Evolutionary conservation across 1,140 invertebrate genomes (phyloP), one percentile per base, ranked within the genome.

Genomic region (Pectinophora gossypiella): DNA sequence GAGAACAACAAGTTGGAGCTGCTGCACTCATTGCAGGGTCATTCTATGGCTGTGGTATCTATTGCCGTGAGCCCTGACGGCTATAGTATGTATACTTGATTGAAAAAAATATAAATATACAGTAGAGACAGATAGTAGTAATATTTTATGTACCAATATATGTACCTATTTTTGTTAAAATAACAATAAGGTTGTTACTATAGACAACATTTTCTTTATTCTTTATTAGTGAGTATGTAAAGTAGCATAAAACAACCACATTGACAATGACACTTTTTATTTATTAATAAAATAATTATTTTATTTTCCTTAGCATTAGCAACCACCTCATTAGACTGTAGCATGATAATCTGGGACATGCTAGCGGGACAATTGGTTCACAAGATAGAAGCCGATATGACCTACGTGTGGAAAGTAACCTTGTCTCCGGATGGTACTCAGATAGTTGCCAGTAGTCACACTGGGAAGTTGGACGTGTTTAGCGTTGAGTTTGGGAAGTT

Each of bases 341-440:
- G 94, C 64, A 90, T 99, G 47, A 92, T 94, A 72, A 89, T 99
- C 16, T 99, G 97, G 97, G 95, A 99, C 72, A 73, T 98, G n/a
- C 90, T 93, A 43, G 91, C 91, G 7, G 96, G 96, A 1, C 93
- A 96, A 59, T 94, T 95, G 85, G 90, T 96, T 12, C 93, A 94
- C 57, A 93, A 91, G 60, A 94, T 99, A 54, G 94, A 97, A 75
- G 94, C 95, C 45, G 95, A 94, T 0, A 95, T 96, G 10, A 94
- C 97, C 2, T 97, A 99, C 89, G 91, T 96, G 16, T 99, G 97
- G 97, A 97, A 96, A 1, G 92, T 98, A 2, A 93, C 92, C 12
- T 99, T 98, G 80, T 98, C 97, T 7, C 96, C 97, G 0, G 96
- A 98, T 82, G 94, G 96, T 54, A 93, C 93, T 68, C 94, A 93